Percentiles rank a stretch among this genome's conserved stretches.
These are phyloP conservation scores for Clarias batrachus DNA, from an alignment of 2,113 vertebrate genomes.

Conservation along the genomic window DNA sequence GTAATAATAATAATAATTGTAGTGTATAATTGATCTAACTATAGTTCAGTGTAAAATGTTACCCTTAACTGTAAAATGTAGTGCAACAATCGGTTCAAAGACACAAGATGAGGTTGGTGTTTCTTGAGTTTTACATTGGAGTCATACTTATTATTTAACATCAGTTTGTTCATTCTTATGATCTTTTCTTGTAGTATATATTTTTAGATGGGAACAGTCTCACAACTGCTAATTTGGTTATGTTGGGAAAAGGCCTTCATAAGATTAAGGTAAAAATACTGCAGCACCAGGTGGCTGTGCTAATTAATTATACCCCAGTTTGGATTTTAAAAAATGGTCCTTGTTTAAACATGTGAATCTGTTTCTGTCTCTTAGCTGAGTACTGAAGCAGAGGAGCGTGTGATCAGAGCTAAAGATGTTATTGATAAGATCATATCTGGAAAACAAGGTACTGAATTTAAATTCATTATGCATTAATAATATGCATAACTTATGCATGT, in stretches of 20 bases:
- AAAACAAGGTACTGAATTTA: conserved; percentile 76
- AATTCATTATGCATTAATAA: neutral
- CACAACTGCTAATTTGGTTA: conserved; percentile 85
- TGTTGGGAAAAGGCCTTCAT: conserved; percentile 85
- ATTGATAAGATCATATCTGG: conserved; percentile 79
- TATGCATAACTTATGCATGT: no score
- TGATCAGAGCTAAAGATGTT: conserved; percentile 73
- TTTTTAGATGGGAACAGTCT: conserved; percentile 86
- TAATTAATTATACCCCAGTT: neutral
- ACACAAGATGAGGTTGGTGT: conserved; percentile 6
- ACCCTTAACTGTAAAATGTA: neutral
- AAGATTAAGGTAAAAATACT: conserved; percentile 89
- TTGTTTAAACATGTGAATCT: neutral
- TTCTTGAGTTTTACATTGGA: neutral
- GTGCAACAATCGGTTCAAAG: neutral
- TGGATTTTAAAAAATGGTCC: neutral
- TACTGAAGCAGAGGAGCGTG: conserved; percentile 82
- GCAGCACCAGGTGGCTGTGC: neutral
- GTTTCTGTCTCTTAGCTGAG: conserved; percentile 76
- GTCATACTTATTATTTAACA: conserved; percentile 40
- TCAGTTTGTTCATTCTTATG: neutral
- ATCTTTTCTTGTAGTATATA: conserved; percentile 73
- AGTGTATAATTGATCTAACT: neutral
- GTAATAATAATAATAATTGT: no score
- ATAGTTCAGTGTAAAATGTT: neutral